Percentiles rank a stretch among this genome's conserved stretches.
phyloP scores from a whole-genome alignment of 2,888 invertebrate genomes.

The Chironomus tentans region DNA sequence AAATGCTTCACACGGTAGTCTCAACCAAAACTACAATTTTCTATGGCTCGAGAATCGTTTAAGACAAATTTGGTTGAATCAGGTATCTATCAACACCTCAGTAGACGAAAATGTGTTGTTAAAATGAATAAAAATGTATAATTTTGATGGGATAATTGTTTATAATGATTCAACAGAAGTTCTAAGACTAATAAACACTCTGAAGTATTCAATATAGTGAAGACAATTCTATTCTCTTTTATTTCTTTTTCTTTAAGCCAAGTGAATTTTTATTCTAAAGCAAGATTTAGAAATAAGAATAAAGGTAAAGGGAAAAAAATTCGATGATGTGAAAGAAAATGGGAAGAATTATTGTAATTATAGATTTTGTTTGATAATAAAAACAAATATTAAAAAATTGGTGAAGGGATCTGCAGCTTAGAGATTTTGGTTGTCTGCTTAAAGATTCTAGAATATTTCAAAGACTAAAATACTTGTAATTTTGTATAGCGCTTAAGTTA shows the following conservation, averaged over 20 bases:
- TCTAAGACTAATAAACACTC: slow-evolving; percentile 5
- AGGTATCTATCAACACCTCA: no score
- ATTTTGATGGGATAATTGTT: slow-evolving; percentile 27
- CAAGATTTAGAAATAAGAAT: not conserved
- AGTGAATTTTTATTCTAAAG: no score
- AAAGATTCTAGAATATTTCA: no score
- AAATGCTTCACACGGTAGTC: slow-evolving; percentile 11
- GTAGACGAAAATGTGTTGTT: not conserved
- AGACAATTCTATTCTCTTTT: not conserved
- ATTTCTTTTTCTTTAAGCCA: not conserved
- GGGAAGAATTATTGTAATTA: slow-evolving; percentile 25
- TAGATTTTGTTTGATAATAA: slow-evolving; percentile 18
- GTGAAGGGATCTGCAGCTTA: not conserved
- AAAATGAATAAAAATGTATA: not conserved
- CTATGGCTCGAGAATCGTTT: no score
- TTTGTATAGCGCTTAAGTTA: no score
- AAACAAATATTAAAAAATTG: slow-evolving; percentile 10
- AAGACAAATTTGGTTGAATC: no score
- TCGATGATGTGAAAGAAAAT: not conserved
- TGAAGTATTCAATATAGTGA: not conserved
- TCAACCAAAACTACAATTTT: not conserved
- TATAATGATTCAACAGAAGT: slow-evolving; percentile 24
- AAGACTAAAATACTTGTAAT: no score
- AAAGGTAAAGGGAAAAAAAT: not conserved
- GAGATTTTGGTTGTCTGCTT: not conserved